Evolutionary conservation across 2,797 vertebrate genomes (phyloP).

Genomic region (Phoeniculus purpureus): DNA sequence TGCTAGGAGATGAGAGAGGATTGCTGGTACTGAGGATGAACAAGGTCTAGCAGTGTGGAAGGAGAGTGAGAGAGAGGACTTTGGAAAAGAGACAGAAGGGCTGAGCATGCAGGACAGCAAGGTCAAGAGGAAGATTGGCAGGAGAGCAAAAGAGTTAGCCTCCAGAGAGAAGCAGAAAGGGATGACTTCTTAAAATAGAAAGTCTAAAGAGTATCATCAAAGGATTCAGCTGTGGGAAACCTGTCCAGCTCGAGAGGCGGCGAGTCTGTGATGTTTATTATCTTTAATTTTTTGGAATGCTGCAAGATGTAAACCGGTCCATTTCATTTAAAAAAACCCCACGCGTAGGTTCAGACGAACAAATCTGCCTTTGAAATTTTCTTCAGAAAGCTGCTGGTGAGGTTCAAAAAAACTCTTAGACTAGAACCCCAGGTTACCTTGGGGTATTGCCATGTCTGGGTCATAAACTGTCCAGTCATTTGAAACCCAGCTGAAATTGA

Average conservation of each 20-base stretch:
- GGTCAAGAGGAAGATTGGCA: constrained; percentile 67
- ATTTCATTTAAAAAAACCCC: constrained; percentile 25
- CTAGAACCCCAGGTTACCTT: neutral
- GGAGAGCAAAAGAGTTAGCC: constrained; percentile 58
- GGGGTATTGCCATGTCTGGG: neutral
- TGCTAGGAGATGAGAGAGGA: neutral
- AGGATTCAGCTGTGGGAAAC: constrained; percentile 75
- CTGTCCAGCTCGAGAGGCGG: constrained; percentile 65
- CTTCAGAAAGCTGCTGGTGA: neutral
- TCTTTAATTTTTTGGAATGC: constrained; percentile 57
- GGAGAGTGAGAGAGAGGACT: neutral
- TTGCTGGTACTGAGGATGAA: neutral
- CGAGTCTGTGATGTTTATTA: constrained; percentile 65
- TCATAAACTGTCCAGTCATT: neutral
- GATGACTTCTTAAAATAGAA: constrained; percentile 69
- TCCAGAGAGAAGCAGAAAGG: constrained; percentile 68
- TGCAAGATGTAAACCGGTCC: constrained; percentile 40
- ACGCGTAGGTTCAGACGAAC: neutral
- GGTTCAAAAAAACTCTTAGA: neutral
- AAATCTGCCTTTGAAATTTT: constrained; percentile 26
- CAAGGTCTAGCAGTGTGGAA: neutral
- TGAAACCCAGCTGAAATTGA: neutral
- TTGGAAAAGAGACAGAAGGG: constrained; percentile 23
- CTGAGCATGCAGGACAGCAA: constrained; percentile 51
- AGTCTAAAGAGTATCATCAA: constrained; percentile 68